These are phyloP conservation scores for Brachionus asplanchnoidis DNA, from an alignment of 1,140 invertebrate genomes.

Conservation along the genomic window DNA sequence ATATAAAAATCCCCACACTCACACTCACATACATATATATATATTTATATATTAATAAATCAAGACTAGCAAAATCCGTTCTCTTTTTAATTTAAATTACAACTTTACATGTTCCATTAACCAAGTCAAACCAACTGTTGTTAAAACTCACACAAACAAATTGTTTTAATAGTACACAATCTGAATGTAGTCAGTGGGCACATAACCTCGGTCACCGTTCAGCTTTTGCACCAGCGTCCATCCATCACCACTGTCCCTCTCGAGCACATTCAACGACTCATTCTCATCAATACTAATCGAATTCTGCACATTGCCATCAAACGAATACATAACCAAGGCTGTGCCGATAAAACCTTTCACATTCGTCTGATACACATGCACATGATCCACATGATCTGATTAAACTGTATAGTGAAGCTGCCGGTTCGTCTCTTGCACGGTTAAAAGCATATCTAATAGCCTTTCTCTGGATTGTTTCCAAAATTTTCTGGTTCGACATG, in stretches of 20 bases:
- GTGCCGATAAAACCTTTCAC: slow-evolving; percentile 3
- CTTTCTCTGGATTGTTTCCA: too few relatives aligned
- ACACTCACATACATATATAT: not conserved
- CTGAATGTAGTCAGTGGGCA: slow-evolving; percentile 24
- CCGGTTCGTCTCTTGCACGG: too few relatives aligned
- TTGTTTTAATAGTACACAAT: slow-evolving; percentile 31
- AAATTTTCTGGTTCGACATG: too few relatives aligned
- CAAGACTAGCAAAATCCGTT: not conserved
- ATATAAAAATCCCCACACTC: too few relatives aligned
- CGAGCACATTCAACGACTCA: slow-evolving; percentile 41
- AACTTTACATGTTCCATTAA: not conserved
- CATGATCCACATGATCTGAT: not conserved
- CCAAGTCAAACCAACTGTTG: too few relatives aligned
- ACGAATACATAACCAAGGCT: slow-evolving; percentile 17
- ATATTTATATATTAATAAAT: not conserved
- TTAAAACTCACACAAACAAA: not conserved
- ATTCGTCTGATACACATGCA: not conserved
- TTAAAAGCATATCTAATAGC: too few relatives aligned
- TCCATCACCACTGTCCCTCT: slow-evolving; percentile 39
- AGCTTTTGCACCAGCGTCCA: slow-evolving; percentile 11
- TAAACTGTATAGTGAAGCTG: too few relatives aligned
- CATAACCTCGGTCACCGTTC: slow-evolving; percentile 4
- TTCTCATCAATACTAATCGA: slow-evolving; percentile 19
- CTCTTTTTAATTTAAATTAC: not conserved
- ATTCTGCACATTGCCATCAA: slow-evolving; percentile 24